A percentile compares a stretch with the other conserved stretches of the same genome.
These are phyloP conservation scores for Drosophila repleta DNA, from an alignment of 1,140 invertebrate genomes.

Conservation along the genomic window DNA sequence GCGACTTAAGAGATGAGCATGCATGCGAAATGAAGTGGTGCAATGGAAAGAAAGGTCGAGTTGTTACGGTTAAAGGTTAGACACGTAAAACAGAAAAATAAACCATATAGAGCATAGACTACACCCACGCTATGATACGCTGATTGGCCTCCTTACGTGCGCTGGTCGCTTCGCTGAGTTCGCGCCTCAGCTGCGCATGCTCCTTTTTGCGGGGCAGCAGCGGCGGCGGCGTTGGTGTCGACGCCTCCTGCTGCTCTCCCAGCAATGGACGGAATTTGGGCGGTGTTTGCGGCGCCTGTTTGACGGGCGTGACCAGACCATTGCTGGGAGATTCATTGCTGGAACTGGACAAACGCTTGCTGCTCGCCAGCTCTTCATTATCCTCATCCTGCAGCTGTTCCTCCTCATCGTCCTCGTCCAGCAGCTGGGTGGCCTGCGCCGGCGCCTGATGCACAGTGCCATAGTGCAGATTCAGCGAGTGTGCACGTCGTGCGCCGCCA, in stretches of 20 bases:
- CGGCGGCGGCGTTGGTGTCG: conserved; percentile 61
- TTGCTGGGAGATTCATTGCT: conserved; percentile 72
- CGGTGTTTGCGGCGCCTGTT: conserved; percentile 29
- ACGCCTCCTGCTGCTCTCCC: conserved; percentile 39
- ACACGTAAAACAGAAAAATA: conserved; percentile 9
- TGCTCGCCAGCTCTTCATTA: conserved; percentile 29
- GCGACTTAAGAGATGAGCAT: conserved; percentile 17
- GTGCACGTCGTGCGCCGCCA: conserved; percentile 52
- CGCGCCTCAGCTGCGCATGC: conserved; percentile 82
- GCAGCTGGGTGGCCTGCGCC: conserved; percentile 50
- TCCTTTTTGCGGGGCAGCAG: conserved; percentile 64
- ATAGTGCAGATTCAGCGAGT: conserved; percentile 78
- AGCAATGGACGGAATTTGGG: conserved; percentile 69
- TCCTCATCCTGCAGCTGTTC: conserved; percentile 38
- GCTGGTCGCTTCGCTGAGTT: conserved; percentile 84
- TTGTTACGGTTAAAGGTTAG: conserved; percentile 5
- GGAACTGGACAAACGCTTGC: conserved; percentile 65
- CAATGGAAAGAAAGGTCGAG: conserved; percentile 12
- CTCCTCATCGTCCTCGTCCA: conserved; percentile 28
- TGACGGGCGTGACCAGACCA: conserved; percentile 20
- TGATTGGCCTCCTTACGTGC: conserved; percentile 85
- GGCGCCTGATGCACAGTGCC: conserved; percentile 74
- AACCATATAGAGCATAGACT: conserved; percentile 74
- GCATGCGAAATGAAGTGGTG: conserved; percentile 49
- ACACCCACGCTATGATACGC: conserved; percentile 85